Conservation (phyloP, 2,888 invertebrate species). For the Macrosiphum euphorbiae region DNA sequence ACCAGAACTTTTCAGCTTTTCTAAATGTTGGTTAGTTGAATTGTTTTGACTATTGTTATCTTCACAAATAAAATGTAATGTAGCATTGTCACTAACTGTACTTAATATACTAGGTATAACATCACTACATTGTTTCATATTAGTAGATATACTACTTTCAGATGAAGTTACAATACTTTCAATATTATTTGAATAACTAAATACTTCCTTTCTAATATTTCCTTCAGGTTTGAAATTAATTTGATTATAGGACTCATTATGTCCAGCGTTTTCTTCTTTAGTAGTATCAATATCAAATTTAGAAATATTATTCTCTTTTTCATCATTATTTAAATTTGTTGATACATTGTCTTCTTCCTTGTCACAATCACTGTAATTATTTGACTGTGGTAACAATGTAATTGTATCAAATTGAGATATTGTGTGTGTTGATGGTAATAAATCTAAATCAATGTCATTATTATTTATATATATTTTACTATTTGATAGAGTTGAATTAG, state of each 20-base stretch:
- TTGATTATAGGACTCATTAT: not conserved
- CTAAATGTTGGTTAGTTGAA: conserved; percentile 33
- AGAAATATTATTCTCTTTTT: not conserved
- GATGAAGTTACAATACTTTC: not conserved
- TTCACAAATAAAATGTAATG: conserved; percentile 28
- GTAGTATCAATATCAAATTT: conserved; percentile 13
- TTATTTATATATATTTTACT: conserved; percentile 35
- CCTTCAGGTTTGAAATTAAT: not conserved
- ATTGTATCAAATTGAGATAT: conserved; percentile 35
- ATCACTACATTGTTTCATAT: not conserved
- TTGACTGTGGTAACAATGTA: conserved; percentile 26
- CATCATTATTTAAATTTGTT: not conserved
- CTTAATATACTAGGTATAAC: not conserved
- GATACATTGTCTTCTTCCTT: not conserved
- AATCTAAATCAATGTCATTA: conserved; percentile 49
- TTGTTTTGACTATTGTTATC: conserved; percentile 8
- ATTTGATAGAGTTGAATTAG: conserved; percentile 20
- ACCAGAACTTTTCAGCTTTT: conserved; percentile 27
- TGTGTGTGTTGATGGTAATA: conserved; percentile 24
- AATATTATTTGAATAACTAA: conserved; percentile 35
- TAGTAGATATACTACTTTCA: not conserved
- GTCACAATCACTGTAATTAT: not conserved
- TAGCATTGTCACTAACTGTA: not conserved
- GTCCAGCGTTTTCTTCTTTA: not conserved
- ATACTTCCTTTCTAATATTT: not conserved